Base-by-base conservation (phyloP, 2,113 vertebrate genomes). In the Nycticebus coucang region DNA sequence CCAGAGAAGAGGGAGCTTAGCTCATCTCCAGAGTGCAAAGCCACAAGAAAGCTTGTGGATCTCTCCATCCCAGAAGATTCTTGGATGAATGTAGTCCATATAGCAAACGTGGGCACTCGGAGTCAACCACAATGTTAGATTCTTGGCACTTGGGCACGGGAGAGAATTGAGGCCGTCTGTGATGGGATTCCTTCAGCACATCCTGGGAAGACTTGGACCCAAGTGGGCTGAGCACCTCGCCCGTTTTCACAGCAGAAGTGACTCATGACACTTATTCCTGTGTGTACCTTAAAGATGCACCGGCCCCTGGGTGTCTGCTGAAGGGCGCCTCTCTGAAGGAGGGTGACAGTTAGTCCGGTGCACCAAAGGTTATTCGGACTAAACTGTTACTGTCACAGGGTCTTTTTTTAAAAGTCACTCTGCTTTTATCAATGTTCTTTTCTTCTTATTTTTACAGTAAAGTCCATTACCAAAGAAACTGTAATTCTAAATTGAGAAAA, bases 311-410 rank as follows among this genome's bases (percentile, higher is more conserved):
- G 37, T 2, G 30, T 37, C 15, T 53, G 14, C 53, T 4, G 83
- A 64, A 0, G 18, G 14, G 18, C 1, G 33, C n/a, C 4, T 1
- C 69, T 57, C 68, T 2, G 9, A 6, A 17, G 14, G 53, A 6
- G 24, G 3, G 28, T 15, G 1, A 1, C 60, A 0, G 5, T 11
- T n/a, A 17, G 21, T 1, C 9, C 33, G 0, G 50, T 7, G 4
- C 19, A 8, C 59, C 6, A 0, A 1, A 0, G 4, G 24, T 0
- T 3, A 7, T 26, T 12, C 28, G 14, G 33, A 7, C 24, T 0
- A 3, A 1, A 0, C 74, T 10, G 37, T 19, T 30, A 4, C 2
- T 18, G 15, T 3, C 14, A 30, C 0, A 0, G 62, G 33, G 24
- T 19, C 2, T 57, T 41, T 59, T 86, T 30, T 1, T 17, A 78